Base-by-base conservation (phyloP, 2,797 vertebrate species). In the Emydoidea blandingii region DNA sequence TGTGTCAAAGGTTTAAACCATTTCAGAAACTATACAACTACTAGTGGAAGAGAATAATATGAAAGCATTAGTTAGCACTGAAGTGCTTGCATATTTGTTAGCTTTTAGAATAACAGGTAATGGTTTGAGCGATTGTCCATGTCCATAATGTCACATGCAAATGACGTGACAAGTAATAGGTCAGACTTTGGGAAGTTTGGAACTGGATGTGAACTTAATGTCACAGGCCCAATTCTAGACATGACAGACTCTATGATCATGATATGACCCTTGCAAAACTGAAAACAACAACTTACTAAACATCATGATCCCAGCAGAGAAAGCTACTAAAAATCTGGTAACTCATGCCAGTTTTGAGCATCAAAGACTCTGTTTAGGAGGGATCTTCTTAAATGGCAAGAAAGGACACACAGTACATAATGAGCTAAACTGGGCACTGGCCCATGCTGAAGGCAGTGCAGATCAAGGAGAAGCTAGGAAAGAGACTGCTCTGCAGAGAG, bases 1-100 rank as follows among this genome's bases (percentile, higher is more conserved):
- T 50, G n/a, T 88, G 91, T 91, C 81, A 87, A 88, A 84, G 11
- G 19, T 91, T 94, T 96, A 88, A 97, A 90, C 56, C 1, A 44
- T 85, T 94, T 92, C 85, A 90, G 74, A 79, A 91, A 62, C 96
- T 83, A 92, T 89, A 95, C 95, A 94, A 57, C n/a, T 92, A 65
- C 62, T 81, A 47, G 79, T 27, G 88, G 49, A 1, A 8, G 31
- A 90, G 23, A 81, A 85, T 85, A 91, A 89, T 53, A 96, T 83
- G n/a, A 83, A 68, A 5, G 16, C 37, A 90, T 90, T 97, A 91
- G 79, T 94, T 92, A 96, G 78, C 81, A 86, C 49, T 84, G 83
- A 16, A 82, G 8, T 31, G n/a, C 90, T 72, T 86, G 34, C 27
- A 65, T 86, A 65, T 93, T 83, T 94, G 12, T 68, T 80, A 78